A percentile compares a stretch with the other conserved stretches of the same genome.
phyloP scores from a whole-genome alignment of 1,140 invertebrate genomes.

The Trachelipus rathkii region DNA sequence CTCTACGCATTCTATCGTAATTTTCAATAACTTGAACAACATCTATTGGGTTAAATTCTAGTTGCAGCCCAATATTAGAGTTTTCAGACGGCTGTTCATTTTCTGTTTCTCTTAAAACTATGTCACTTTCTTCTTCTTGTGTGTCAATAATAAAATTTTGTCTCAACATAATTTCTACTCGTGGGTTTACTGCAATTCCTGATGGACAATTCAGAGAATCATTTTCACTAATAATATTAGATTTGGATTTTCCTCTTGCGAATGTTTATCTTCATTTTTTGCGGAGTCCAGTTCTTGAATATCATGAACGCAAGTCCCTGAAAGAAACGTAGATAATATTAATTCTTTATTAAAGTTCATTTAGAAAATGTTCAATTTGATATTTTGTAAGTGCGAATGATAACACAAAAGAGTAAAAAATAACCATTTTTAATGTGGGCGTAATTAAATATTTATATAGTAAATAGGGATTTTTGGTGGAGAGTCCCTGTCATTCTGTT shows the following conservation, averaged over 20 bases:
- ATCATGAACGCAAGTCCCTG: constrained; percentile 85
- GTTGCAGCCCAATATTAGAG: constrained; percentile 32
- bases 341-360: no score
- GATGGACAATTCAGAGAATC: constrained; percentile 31
- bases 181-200: constrained; percentile 29
- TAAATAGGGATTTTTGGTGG: no score
- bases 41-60: constrained; percentile 35
- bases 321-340: no score
- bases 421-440: no score
- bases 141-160: constrained; percentile 24
- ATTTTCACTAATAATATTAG: constrained; percentile 23
- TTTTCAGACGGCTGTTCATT: constrained; percentile 11
- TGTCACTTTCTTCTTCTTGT: constrained; percentile 31
- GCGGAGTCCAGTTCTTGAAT: constrained; percentile 65
- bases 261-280: constrained; percentile 37
- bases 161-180: constrained; percentile 33
- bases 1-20: constrained; percentile 26
- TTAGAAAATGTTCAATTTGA: no score
- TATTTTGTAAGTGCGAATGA: no score
- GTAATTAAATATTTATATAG: no score
- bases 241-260: constrained; percentile 7
- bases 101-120: constrained; percentile 22
- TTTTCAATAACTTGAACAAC: constrained; percentile 37
- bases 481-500: no score
- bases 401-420: no score